phyloP scores from a whole-genome alignment of 2,113 vertebrate species.

The Porphyrio hochstetteri region DNA sequence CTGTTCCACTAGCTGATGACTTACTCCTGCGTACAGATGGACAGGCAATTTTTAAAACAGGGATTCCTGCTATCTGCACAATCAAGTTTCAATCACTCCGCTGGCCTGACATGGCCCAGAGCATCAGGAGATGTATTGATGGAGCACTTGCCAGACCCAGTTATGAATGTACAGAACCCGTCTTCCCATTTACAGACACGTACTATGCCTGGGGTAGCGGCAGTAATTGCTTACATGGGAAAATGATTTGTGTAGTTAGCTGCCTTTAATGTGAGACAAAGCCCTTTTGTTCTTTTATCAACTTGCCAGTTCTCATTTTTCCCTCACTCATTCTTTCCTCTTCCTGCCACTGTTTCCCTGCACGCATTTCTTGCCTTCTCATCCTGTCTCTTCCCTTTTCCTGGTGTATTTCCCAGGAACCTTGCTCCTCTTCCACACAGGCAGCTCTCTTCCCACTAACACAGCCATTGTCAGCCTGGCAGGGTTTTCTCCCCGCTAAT shows the following conservation, averaged over 20 bases:
- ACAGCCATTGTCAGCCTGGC: not conserved
- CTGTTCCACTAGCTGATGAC: not conserved
- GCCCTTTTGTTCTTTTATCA: conserved; percentile 56
- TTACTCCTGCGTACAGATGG: not conserved
- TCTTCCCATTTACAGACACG: not conserved
- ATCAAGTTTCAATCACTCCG: not conserved
- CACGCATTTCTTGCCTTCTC: not conserved
- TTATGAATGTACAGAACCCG: not conserved
- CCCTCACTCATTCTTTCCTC: conserved; percentile 16
- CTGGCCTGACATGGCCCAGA: not conserved
- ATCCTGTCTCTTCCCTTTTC: conserved; percentile 10
- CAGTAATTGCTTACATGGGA: conserved; percentile 21
- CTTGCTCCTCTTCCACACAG: not conserved
- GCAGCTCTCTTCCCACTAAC: not conserved
- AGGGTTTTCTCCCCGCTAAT: not conserved
- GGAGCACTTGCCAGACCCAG: not conserved
- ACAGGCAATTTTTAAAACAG: not conserved
- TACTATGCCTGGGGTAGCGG: not conserved
- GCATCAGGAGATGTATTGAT: not conserved
- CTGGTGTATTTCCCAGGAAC: conserved; percentile 20
- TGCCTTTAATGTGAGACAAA: conserved; percentile 47
- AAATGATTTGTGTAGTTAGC: conserved; percentile 17
- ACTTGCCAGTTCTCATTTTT: conserved; percentile 34
- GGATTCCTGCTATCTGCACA: not conserved
- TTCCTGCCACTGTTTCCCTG: not conserved